Conservation (phyloP, 2,888 invertebrate genomes). For the Macropis europaea region DNA sequence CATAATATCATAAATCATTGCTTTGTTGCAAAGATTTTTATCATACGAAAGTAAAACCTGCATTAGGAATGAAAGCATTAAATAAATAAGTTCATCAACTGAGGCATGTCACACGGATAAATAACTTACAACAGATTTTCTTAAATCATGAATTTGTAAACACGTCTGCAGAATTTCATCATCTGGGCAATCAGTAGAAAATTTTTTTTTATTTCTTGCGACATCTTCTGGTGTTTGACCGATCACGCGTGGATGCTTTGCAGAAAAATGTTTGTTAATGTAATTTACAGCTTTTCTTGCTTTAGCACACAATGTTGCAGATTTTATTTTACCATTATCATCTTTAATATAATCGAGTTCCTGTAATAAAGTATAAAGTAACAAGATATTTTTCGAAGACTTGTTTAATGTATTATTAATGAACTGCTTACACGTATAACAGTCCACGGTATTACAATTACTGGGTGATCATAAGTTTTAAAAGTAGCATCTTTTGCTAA, state of each 20-base stretch:
- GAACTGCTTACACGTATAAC: conserved; percentile 69
- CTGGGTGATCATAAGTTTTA: conserved; percentile 68
- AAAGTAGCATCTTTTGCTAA: conserved; percentile 67
- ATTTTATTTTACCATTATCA: conserved; percentile 62
- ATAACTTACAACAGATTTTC: conserved; percentile 69
- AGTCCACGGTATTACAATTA: conserved; percentile 76
- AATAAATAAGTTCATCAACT: neutral
- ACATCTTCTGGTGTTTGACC: conserved; percentile 75
- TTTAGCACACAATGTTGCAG: conserved; percentile 61
- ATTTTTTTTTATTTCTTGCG: conserved; percentile 66
- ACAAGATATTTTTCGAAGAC: neutral
- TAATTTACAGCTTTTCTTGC: conserved; percentile 74
- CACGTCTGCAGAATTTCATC: conserved; percentile 80
- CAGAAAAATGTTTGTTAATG: conserved; percentile 71
- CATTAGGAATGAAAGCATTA: neutral
- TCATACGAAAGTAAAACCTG: conserved; percentile 77
- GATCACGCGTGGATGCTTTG: conserved; percentile 73
- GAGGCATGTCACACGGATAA: neutral
- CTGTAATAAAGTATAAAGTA: conserved; percentile 56
- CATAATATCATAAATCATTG: conserved; percentile 72
- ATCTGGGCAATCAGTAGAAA: conserved; percentile 76
- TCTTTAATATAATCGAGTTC: conserved; percentile 78
- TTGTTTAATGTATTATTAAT: neutral
- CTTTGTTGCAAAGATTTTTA: conserved; percentile 78
- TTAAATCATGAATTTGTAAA: conserved; percentile 73